Percentiles rank a stretch among this genome's conserved stretches.
Conservation (phyloP, 2,888 invertebrate genomes). For the Patella ulyssiponensis region DNA sequence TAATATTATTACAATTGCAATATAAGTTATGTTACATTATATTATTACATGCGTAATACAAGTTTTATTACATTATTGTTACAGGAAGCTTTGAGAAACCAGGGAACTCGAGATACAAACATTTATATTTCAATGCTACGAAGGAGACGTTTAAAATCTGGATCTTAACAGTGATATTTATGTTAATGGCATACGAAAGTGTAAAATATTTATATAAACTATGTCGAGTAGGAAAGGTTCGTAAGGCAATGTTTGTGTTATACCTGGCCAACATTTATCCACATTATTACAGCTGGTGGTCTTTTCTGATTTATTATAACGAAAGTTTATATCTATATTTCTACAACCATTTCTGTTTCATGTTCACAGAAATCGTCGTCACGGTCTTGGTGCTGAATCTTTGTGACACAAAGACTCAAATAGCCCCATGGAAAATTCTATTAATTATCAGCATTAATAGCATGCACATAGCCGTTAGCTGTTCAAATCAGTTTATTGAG, state of each 20-base stretch:
- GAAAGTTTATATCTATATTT: constrained; percentile 15
- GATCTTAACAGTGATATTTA: constrained; percentile 16
- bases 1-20: too few relatives aligned
- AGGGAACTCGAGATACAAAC: constrained; percentile 13
- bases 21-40: too few relatives aligned
- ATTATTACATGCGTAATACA: too few relatives aligned
- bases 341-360: constrained; percentile 9
- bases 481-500: constrained; percentile 67
- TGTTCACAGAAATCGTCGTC: constrained; percentile 32
- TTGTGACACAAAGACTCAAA: constrained; percentile 54
- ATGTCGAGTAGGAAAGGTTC: constrained; percentile 36
- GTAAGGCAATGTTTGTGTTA: not conserved
- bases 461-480: constrained; percentile 66
- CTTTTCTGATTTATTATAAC: constrained; percentile 18
- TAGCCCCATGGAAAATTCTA: constrained; percentile 66
- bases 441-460: constrained; percentile 63
- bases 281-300: constrained; percentile 14
- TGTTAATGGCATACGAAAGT: constrained; percentile 65
- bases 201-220: constrained; percentile 62
- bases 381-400: constrained; percentile 66
- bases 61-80: constrained; percentile 16
- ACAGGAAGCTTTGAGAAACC: constrained; percentile 68
- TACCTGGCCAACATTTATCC: constrained; percentile 10
- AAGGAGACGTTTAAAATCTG: constrained; percentile 6
- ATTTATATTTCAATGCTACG: constrained; percentile 22